phyloP scores from a whole-genome alignment of 2,888 invertebrate genomes.

The Ypsolopha scabrella region DNA sequence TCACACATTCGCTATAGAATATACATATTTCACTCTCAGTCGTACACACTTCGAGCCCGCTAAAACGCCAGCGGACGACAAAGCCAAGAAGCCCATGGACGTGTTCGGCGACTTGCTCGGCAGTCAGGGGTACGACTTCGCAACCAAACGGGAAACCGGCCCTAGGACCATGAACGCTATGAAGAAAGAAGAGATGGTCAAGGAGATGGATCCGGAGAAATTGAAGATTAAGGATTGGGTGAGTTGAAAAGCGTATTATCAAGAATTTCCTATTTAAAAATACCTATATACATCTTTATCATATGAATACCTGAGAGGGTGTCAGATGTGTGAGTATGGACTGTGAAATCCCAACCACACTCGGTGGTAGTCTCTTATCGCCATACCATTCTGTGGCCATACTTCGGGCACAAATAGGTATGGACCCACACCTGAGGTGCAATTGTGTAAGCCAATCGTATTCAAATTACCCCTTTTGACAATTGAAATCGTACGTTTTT shows the following conservation, averaged over 20 bases:
- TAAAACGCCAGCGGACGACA: slow-evolving; percentile 50
- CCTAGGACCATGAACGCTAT: slow-evolving; percentile 93
- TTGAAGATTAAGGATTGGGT: slow-evolving; percentile 87
- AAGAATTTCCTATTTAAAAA: too few species aligned
- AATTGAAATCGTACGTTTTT: too few species aligned
- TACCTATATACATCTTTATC: too few species aligned
- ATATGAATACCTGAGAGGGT: too few species aligned
- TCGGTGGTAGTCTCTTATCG: too few species aligned
- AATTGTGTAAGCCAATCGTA: too few species aligned
- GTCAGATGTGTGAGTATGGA: too few species aligned
- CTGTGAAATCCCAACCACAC: too few species aligned
- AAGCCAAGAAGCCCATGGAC: slow-evolving; percentile 69
- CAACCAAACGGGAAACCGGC: slow-evolving; percentile 77
- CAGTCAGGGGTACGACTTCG: slow-evolving; percentile 89
- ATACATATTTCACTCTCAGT: slow-evolving; percentile 44
- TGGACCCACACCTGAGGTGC: too few species aligned
- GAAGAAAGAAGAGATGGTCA: slow-evolving; percentile 87
- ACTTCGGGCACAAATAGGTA: too few species aligned
- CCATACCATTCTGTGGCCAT: too few species aligned
- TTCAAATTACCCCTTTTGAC: too few species aligned
- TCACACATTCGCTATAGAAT: not conserved
- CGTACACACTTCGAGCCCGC: slow-evolving; percentile 78
- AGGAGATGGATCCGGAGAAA: slow-evolving; percentile 93
- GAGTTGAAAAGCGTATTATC: slow-evolving; percentile 13
- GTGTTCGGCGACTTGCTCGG: slow-evolving; percentile 93